A percentile compares a stretch with the other conserved stretches of the same genome.
Evolutionary conservation across 2,113 vertebrate genomes (phyloP).

Genomic region (Chaetorhynchus papuensis): DNA sequence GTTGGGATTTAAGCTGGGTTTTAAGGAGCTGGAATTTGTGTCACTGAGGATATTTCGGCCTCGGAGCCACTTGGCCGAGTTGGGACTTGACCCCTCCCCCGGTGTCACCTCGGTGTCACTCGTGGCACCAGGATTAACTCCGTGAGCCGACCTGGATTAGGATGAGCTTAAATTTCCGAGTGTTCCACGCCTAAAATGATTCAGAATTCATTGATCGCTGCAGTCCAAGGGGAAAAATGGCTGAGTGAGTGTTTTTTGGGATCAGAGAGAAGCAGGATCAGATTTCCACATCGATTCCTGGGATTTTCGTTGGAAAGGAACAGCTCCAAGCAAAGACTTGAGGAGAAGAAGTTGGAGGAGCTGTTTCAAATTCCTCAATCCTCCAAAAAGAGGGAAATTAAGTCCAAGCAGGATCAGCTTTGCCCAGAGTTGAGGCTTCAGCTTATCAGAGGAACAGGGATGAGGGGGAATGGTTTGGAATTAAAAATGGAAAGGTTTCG

Average conservation of each 20-base stretch:
- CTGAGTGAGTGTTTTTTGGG: fast-evolving
- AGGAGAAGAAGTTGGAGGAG: neutral
- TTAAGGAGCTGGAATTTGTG: neutral
- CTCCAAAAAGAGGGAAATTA: neutral
- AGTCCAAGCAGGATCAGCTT: neutral
- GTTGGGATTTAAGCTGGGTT: neutral
- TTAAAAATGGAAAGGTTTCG: neutral
- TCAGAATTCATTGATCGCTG: neutral
- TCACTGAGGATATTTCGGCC: neutral
- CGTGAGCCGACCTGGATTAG: fast-evolving
- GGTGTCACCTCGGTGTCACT: neutral
- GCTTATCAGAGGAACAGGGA: neutral
- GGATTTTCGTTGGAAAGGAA: neutral
- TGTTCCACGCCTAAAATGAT: fast-evolving
- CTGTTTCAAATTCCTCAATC: neutral
- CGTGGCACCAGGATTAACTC: neutral
- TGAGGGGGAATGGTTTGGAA: neutral
- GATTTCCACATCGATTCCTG: neutral
- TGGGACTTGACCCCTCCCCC: too few species aligned
- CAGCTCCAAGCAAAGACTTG: neutral
- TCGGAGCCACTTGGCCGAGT: neutral
- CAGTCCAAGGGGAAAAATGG: neutral
- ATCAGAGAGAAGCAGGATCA: fast-evolving
- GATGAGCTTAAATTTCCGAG: neutral
- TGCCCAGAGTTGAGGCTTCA: neutral